A percentile compares a stretch with the other conserved stretches of the same genome.
Conservation (phyloP, 2,888 invertebrate genomes). For the Spilarctia lutea region DNA sequence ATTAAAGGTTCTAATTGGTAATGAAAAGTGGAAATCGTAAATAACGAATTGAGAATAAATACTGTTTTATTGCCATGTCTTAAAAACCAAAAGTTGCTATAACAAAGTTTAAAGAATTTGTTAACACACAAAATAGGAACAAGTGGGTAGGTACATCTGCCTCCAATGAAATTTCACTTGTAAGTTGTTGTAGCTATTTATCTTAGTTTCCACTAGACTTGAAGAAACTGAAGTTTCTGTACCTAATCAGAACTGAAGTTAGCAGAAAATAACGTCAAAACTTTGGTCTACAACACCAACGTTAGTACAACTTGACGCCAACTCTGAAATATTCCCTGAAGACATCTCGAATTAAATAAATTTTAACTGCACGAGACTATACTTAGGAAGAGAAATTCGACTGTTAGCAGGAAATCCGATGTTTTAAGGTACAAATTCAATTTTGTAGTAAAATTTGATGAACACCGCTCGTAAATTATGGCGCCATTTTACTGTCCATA, state of each 20-base stretch:
- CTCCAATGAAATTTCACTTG: slow-evolving; percentile 37
- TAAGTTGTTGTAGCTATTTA: slow-evolving; percentile 53
- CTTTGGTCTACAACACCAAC: slow-evolving; percentile 61
- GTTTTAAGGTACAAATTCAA: slow-evolving; percentile 28
- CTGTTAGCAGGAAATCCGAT: slow-evolving; percentile 41
- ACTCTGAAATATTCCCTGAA: slow-evolving; percentile 57
- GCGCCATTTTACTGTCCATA: slow-evolving; percentile 28
- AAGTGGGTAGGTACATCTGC: slow-evolving; percentile 14
- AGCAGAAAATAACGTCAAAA: slow-evolving; percentile 75
- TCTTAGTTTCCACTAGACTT: slow-evolving; percentile 55
- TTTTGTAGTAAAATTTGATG: slow-evolving; percentile 37
- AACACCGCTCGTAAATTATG: slow-evolving; percentile 33
- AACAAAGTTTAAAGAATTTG: slow-evolving; percentile 30
- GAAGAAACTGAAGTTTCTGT: slow-evolving; percentile 62
- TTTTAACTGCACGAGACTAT: slow-evolving; percentile 48
- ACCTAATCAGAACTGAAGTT: slow-evolving; percentile 78
- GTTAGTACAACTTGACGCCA: slow-evolving; percentile 58
- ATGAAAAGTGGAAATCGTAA: slow-evolving; percentile 31
- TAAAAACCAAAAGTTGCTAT: slow-evolving; percentile 24
- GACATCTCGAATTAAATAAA: slow-evolving; percentile 52
- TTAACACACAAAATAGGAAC: slow-evolving; percentile 25
- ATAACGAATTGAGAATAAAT: slow-evolving; percentile 26
- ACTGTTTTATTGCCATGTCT: slow-evolving; percentile 30
- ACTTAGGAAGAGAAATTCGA: slow-evolving; percentile 40
- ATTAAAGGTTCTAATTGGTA: slow-evolving; percentile 40